phyloP scores from a whole-genome alignment of 53 echinoderm and acorn worm species.

The Paracentrotus lividus region DNA sequence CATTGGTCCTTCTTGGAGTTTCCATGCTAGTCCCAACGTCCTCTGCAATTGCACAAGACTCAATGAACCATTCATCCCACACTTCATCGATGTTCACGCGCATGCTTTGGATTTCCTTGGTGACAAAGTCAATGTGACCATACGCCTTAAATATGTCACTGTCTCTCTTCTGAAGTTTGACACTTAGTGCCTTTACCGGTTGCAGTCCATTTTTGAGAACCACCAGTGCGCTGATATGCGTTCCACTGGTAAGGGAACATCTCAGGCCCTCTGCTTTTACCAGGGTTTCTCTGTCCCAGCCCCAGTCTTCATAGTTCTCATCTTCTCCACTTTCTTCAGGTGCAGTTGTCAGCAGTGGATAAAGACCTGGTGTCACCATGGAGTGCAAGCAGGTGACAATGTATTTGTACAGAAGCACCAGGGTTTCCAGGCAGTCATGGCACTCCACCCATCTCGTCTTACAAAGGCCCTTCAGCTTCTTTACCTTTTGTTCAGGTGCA shows the following conservation, averaged over 20 bases:
- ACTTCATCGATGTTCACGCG: neutral
- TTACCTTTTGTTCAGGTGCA: neutral
- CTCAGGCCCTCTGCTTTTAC: neutral
- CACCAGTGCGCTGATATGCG: neutral
- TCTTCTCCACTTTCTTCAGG: too few relatives aligned
- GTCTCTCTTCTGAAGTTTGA: neutral
- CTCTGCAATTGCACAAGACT: neutral
- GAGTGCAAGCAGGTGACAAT: constrained; percentile 57
- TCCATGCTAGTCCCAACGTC: neutral
- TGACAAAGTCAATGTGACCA: neutral
- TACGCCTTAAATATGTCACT: neutral
- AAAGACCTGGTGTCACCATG: constrained; percentile 53
- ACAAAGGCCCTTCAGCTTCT: neutral
- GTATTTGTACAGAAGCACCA: constrained; percentile 43
- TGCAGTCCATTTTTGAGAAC: neutral
- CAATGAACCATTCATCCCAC: neutral
- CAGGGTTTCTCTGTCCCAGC: constrained; percentile 39
- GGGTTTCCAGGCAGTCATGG: constrained; percentile 52
- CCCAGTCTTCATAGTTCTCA: constrained; percentile 47
- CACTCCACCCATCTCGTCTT: neutral
- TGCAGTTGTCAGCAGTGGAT: too few relatives aligned
- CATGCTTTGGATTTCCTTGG: neutral
- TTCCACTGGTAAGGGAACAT: neutral
- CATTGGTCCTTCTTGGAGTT: neutral
- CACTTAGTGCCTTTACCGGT: neutral